phyloP scores from a whole-genome alignment of 2,113 vertebrate genomes.

The Turnix velox region DNA sequence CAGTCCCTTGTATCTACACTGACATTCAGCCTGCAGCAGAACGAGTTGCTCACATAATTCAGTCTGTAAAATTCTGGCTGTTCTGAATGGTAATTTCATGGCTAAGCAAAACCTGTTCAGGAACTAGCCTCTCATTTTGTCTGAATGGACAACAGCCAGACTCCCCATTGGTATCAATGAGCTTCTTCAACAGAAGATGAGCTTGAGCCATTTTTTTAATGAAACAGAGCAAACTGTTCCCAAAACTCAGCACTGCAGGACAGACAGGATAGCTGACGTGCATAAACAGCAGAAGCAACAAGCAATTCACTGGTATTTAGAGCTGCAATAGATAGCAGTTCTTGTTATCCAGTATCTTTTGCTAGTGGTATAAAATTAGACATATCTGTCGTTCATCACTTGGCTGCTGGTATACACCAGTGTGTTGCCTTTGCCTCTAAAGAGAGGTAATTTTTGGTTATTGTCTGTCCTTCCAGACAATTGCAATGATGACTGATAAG shows the following conservation, averaged over 20 bases:
- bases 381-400: background rate
- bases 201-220: background rate
- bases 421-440: background rate
- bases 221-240: background rate
- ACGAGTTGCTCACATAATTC: background rate
- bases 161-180: background rate
- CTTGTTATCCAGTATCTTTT: background rate
- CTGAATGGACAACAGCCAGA: background rate
- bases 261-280: rapidly evolving
- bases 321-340: background rate
- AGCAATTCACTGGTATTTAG: background rate
- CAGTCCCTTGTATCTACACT: rapidly evolving
- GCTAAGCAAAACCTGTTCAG: background rate
- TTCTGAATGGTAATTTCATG: background rate
- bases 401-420: background rate
- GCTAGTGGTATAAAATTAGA: background rate
- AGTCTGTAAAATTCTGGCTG: too few relatives aligned
- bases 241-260: background rate
- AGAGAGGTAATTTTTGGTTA: background rate
- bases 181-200: background rate
- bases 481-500: background rate
- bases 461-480: background rate
- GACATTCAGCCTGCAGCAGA: background rate
- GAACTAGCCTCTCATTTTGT: background rate
- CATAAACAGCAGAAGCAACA: background rate